Conservation (phyloP, 2,888 invertebrate genomes). For the Ennomos fuscantarius region DNA sequence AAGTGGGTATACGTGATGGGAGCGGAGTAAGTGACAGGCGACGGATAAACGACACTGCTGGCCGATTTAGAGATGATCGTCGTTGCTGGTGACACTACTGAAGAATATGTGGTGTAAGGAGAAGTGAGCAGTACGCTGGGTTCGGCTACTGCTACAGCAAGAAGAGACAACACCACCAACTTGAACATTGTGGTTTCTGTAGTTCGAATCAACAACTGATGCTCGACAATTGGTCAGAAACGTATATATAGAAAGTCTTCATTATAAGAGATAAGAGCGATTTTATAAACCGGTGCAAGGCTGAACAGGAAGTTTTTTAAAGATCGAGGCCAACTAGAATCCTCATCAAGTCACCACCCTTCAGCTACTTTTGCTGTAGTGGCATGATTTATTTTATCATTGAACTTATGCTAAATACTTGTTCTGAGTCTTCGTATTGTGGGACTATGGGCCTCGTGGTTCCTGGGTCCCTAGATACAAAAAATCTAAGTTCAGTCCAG, state of each 20-base stretch:
- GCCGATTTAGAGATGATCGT: constrained; percentile 68
- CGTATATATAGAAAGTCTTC: constrained; percentile 74
- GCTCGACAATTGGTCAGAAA: constrained; percentile 43
- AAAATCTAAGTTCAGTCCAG: too few relatives aligned
- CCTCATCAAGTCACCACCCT: constrained; percentile 52
- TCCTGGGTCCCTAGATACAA: too few relatives aligned
- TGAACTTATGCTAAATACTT: too few relatives aligned
- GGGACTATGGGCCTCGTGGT: too few relatives aligned
- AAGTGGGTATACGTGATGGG: constrained; percentile 59
- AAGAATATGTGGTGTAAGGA: constrained; percentile 50
- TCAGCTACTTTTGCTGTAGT: constrained; percentile 41
- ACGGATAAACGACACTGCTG: constrained; percentile 75
- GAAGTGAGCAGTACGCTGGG: constrained; percentile 48
- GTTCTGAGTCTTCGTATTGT: too few relatives aligned
- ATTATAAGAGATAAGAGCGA: constrained; percentile 69
- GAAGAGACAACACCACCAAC: constrained; percentile 85
- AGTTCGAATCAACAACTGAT: constrained; percentile 73
- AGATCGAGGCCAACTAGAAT: constrained; percentile 64
- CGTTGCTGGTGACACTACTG: constrained; percentile 58
- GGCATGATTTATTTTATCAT: too few relatives aligned
- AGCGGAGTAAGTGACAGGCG: constrained; percentile 60
- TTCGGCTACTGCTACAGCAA: constrained; percentile 83
- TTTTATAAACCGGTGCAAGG: constrained; percentile 73
- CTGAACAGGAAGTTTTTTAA: constrained; percentile 73
- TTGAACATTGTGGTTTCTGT: constrained; percentile 81